Percentiles rank a stretch among this genome's conserved stretches.
Conservation (phyloP, 2,888 invertebrate species). For the Cloeon dipterum region DNA sequence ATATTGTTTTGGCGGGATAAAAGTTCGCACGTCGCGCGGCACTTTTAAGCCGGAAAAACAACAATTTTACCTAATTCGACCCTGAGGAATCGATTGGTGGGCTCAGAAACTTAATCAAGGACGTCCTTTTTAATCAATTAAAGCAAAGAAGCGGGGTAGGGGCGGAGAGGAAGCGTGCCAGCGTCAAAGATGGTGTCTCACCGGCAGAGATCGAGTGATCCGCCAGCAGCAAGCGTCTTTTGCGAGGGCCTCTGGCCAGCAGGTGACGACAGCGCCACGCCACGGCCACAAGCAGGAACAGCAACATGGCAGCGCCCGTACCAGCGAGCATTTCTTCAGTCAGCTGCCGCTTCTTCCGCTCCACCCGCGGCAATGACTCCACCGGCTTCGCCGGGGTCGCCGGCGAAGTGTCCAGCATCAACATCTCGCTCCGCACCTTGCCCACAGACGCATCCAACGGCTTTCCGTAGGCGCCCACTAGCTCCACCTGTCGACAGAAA, state of each 20-base stretch:
- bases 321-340: constrained; percentile 27
- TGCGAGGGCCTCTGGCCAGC: constrained; percentile 19
- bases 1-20: too few relatives aligned
- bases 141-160: too few relatives aligned
- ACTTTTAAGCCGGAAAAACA: too few relatives aligned
- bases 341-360: constrained; percentile 26
- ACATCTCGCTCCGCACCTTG: constrained; percentile 7
- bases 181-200: too few relatives aligned
- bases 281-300: constrained; percentile 25
- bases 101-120: too few relatives aligned
- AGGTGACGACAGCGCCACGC: constrained; percentile 33
- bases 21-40: too few relatives aligned
- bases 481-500: constrained; percentile 7
- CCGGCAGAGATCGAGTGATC: constrained; percentile 1
- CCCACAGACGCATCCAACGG: too few relatives aligned
- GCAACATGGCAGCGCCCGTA: constrained; percentile 27
- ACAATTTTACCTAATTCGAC: too few relatives aligned
- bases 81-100: too few relatives aligned
- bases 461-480: constrained; percentile 8
- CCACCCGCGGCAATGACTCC: constrained; percentile 4
- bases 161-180: too few relatives aligned
- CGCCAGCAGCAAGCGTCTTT: constrained; percentile 1
- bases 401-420: constrained; percentile 9
- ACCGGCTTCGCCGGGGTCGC: constrained; percentile 5
- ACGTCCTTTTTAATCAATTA: too few relatives aligned